Base-by-base conservation (phyloP, 2,113 vertebrate genomes). In the Tauraco erythrolophus region DNA sequence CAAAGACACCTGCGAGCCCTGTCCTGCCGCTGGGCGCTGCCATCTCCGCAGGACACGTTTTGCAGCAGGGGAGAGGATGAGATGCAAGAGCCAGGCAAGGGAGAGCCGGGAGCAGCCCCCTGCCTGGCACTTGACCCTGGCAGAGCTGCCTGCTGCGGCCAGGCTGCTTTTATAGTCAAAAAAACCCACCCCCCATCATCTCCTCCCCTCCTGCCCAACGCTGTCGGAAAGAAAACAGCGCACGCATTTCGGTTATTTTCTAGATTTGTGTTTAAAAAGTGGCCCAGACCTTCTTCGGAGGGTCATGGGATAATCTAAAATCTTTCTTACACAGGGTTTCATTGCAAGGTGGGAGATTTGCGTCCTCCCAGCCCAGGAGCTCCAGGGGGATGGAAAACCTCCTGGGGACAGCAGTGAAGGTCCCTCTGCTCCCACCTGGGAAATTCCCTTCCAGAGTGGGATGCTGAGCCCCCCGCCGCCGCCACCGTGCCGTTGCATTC, bases 301-400 rank as follows among this genome's bases (percentile, higher is more conserved):
- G 86, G 75, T 74, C 84, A 27, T 87, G 94, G 76, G 95, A 97
- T 95, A 92, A 77, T 17, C 68, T n/a, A 19, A 56, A 60, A 60
- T 43, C 82, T 68, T 54, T 82, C 66, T 85, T 31, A 62, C 88
- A 64, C 6, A 88, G 74, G 82, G 84, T 94, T 93, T 77, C 72
- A 4, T 2, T 11, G 88, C 41, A 10, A 66, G 46, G 78, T 79
- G 93, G 85, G 46, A 95, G 89, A 28, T 75, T 62, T 62, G 65
- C 2, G 0, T 85, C 82, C 56, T 93, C 88, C 58, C 81, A 70
- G 66, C 46, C 39, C 0, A 0, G 45, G 45, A 66, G 39, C 28
- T 56, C 64, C 1, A 23, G 0, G n/a, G 39, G 14, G 4, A 28
- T 2, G 56, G 56, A 75, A 75, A 88, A 19, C 48, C 6, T 48